Evolutionary conservation across 1,140 invertebrate genomes (phyloP), one percentile per base, ranked within the genome.

Genomic region (Scylla paramamosain): DNA sequence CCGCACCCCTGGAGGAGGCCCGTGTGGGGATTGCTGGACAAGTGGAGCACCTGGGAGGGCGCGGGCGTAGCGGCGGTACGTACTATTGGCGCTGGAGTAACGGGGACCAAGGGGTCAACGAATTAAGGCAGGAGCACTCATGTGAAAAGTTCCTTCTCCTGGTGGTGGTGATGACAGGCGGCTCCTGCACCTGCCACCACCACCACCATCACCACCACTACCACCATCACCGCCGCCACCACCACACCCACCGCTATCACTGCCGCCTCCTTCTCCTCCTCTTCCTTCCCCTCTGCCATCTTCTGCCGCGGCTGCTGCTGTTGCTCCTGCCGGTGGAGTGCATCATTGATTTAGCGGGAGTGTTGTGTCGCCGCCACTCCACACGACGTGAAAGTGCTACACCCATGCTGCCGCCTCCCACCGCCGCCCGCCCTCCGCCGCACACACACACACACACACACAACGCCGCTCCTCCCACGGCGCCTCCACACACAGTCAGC

Each of bases 121-220:
- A 95, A 95, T 95, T 92, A 95, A 95, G 94, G 92, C 94, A 95
- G 83, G 94, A 84, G 91, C 94, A 91, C 90, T 95, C 94, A 92
- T 95, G 94, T 95, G 94, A 95, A 92, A 95, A 95, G 67, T 92
- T 91, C 77, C 45, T 52, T 39, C 77, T 59, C 12, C 32, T 25
- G 20, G 46, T 82, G 29, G 46, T 46, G 46, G 89, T 31, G 83
- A 87, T 20, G 48, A 59, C 25, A 31, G 93, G 29, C 32, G 48
- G 14, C 89, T 91, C 89, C 45, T 91, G 89, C 39, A 91, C 89
- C 89, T 91, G 89, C 52, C 89, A 52, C 25, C 45, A 77, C 67
- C 67, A 77, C 67, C 67, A 77, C 25, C 67, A 77, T 8, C 67
- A 7, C 67, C 67, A n/a, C 67, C n/a, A 25, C 6, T 7, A 8